Conservation (phyloP, 1,140 invertebrate species). For the Rhysida immarginata region DNA sequence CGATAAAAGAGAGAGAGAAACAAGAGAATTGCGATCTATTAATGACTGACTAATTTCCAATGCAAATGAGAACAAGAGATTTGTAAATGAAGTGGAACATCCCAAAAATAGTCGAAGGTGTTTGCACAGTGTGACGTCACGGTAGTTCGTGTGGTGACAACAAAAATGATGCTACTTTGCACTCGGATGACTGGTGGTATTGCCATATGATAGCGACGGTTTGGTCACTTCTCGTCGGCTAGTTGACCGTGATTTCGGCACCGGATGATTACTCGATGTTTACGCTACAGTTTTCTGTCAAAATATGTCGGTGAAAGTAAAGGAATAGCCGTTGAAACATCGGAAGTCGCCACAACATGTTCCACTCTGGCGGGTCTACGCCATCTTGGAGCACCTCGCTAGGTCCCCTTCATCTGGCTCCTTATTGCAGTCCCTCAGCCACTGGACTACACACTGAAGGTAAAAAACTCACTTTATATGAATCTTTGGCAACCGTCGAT, state of each 20-base stretch:
- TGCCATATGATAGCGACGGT: not conserved
- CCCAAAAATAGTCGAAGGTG: slow-evolving; percentile 2
- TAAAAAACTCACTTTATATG: too few relatives aligned
- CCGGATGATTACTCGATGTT: not conserved
- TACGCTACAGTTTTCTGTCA: not conserved
- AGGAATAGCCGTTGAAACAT: not conserved
- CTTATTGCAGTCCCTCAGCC: not conserved
- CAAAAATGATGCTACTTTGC: not conserved
- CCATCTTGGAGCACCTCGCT: slow-evolving; percentile 13
- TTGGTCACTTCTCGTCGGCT: not conserved
- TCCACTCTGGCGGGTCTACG: slow-evolving; percentile 14
- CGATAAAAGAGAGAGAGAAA: too few relatives aligned
- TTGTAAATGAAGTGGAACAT: not conserved
- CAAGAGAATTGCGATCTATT: too few relatives aligned
- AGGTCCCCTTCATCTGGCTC: slow-evolving; percentile 6
- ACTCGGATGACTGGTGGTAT: not conserved
- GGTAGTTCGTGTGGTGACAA: not conserved
- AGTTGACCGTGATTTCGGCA: not conserved
- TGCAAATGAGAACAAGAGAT: too few relatives aligned
- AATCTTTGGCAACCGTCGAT: too few relatives aligned
- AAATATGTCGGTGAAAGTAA: not conserved
- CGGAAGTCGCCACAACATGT: slow-evolving; percentile 4
- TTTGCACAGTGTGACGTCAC: not conserved
- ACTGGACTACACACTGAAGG: not conserved
- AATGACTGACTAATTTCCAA: too few relatives aligned